phyloP scores from a whole-genome alignment of 2,113 vertebrate genomes.

The Elaphurus davidianus region DNA sequence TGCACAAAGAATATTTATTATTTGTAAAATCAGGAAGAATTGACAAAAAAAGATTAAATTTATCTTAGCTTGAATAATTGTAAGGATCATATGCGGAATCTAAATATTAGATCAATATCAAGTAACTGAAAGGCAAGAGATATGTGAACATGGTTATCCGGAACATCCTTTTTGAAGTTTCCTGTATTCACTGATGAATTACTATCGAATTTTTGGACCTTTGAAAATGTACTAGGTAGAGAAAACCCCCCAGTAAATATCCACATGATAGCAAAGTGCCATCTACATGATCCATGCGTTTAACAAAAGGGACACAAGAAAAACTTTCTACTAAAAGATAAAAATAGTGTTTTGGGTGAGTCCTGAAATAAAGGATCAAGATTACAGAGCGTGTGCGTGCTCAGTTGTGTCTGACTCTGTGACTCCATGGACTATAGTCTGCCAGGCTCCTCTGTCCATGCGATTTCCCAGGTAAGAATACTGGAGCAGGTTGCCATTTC shows the following conservation, averaged over 20 bases:
- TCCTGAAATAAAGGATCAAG: background rate
- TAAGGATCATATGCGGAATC: background rate
- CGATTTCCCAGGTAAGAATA: background rate
- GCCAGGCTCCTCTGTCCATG: background rate
- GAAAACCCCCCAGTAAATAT: background rate
- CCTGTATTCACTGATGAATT: background rate
- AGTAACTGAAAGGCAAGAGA: background rate
- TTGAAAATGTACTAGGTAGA: background rate
- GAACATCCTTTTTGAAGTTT: background rate
- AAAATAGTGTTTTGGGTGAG: background rate
- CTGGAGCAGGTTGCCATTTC: background rate
- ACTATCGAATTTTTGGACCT: background rate
- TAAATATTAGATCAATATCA: background rate
- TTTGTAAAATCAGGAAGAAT: background rate
- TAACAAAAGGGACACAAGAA: background rate
- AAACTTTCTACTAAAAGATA: background rate
- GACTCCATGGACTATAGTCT: background rate
- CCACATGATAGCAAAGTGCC: background rate
- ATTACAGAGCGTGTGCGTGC: fast-evolving
- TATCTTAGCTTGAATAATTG: background rate
- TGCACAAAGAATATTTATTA: background rate
- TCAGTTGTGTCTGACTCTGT: background rate
- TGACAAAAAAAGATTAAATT: background rate
- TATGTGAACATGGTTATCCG: background rate
- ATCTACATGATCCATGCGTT: background rate